Base-by-base conservation (phyloP, 2,797 vertebrate genomes). In the Ctenopoma kingsleyae region DNA sequence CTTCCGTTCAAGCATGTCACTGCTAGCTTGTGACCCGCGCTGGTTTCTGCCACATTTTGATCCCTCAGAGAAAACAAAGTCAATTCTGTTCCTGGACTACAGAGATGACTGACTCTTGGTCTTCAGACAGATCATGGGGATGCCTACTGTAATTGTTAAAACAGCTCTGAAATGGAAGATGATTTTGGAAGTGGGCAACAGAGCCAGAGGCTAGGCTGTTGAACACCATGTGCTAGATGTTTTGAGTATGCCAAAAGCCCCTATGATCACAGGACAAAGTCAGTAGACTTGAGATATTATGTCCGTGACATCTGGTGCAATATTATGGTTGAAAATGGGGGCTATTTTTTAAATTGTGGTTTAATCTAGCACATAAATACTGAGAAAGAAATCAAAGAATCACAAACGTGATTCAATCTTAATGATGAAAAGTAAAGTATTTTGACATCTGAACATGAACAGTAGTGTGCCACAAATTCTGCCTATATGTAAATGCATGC, bases 71-170 rank as follows among this genome's bases (percentile, higher is more conserved):
- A 63, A 70, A 78, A 88, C 75, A 75, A 76, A 35, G 49, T 71
- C 23, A 35, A 62, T 61, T 79, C 51, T 87, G 78, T 86, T 82
- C 23, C 8, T 22, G 15, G 9, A 35, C 25, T 36, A 25, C 51
- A 32, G 65, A 7, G 22, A 71, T 71, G 63, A 81, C 47, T 74
- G 83, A 11, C 27, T 43, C 64, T 30, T 76, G 50, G 47, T 82
- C 50, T 52, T 83, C 57, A 78, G 60, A 65, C 27, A 30, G 49
- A 55, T 87, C 82, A 83, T 67, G 76, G 70, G 76, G 56, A 69
- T 66, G 47, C 5, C 27, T 32, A 17, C 15, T 23, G 49, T 49
- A 60, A 32, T 65, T 25, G 50, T 5, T 50, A 20, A 47, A 41
- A 40, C 17, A 60, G 41, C 54, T 80, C 52, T 36, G 76, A 80